Evolutionary conservation across 2,113 vertebrate species (phyloP).

Genomic region (Martes martes): DNA sequence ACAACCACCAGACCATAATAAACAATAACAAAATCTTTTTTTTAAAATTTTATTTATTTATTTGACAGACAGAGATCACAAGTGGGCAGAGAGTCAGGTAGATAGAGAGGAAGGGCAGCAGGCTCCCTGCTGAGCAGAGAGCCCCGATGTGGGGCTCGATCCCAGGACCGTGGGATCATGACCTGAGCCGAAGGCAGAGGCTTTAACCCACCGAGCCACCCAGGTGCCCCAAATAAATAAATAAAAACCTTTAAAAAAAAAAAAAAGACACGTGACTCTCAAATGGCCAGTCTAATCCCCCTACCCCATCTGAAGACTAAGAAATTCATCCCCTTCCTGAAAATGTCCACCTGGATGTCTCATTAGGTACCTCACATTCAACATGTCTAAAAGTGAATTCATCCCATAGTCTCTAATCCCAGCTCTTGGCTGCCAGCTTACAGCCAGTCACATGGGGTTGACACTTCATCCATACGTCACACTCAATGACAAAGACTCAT

Average conservation of each 20-base stretch:
- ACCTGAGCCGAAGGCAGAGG: no score
- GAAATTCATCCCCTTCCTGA: background rate
- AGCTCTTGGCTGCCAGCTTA: background rate
- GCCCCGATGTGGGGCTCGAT: no score
- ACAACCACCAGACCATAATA: background rate
- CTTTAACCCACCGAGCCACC: no score
- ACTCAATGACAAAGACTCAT: background rate
- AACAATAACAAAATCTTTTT: background rate
- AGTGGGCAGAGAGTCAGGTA: no score
- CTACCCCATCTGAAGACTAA: background rate
- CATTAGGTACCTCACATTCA: background rate
- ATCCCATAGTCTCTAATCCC: background rate
- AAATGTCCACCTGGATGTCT: background rate
- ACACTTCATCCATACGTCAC: background rate
- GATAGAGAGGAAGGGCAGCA: no score
- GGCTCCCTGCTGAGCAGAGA: no score
- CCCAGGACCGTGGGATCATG: no score
- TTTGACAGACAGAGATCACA: no score
- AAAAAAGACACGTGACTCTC: background rate
- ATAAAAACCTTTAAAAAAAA: no score
- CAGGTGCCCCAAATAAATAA: no score
- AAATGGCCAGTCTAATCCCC: background rate
- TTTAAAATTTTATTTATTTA: no score
- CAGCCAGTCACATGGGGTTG: background rate
- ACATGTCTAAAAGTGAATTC: background rate